A percentile compares a stretch with the other conserved stretches of the same genome.
Evolutionary conservation across 2,888 invertebrate genomes (phyloP).

Genomic region (Lithosia quadra): DNA sequence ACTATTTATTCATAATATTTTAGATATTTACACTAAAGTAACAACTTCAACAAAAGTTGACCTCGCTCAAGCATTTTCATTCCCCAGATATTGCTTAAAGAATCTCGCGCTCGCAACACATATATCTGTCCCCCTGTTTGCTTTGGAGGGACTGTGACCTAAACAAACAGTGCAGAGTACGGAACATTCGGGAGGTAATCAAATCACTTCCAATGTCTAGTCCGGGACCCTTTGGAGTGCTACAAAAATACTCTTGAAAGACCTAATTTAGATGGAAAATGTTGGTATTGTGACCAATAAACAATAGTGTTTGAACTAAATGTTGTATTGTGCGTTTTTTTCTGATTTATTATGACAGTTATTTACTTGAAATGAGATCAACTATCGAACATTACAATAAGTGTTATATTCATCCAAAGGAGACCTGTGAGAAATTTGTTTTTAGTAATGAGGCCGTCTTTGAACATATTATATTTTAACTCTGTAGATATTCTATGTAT

Average conservation of each 20-base stretch:
- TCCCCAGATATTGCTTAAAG: slow-evolving; percentile 13
- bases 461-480: no score
- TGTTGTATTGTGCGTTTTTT: neutral
- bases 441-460: no score
- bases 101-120: slow-evolving; percentile 10
- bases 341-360: neutral
- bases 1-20: no score
- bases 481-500: no score
- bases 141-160: slow-evolving; percentile 41
- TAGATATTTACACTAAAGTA: neutral
- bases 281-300: neutral
- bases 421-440: no score
- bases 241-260: slow-evolving; percentile 17
- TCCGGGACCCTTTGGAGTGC: slow-evolving; percentile 27
- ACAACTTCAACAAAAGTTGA: no score
- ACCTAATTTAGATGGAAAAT: slow-evolving; percentile 17
- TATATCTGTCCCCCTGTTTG: slow-evolving; percentile 36
- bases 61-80: neutral
- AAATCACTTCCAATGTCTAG: slow-evolving; percentile 49
- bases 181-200: slow-evolving; percentile 37
- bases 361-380: neutral
- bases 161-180: slow-evolving; percentile 38
- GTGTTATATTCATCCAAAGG: no score
- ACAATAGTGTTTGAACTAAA: neutral
- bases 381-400: no score